Conservation (phyloP, 2,888 invertebrate genomes). For the Ichneumoninae sp. region DNA sequence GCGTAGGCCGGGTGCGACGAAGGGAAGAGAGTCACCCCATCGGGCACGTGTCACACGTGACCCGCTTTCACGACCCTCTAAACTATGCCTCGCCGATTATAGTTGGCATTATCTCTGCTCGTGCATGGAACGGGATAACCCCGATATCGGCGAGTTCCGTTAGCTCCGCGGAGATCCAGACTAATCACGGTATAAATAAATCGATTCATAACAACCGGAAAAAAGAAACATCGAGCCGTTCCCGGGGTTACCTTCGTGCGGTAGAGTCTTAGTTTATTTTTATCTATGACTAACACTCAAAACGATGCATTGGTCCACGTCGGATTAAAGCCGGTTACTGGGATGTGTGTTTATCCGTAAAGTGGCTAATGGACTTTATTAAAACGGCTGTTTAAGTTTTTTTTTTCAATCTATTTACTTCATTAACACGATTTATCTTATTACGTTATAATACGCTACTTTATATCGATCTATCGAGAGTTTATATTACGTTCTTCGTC, state of each 20-base stretch:
- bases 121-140: not conserved
- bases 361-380: not conserved
- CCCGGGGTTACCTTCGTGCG: not conserved
- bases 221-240: not conserved
- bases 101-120: not conserved
- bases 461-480: not conserved
- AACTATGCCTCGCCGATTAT: conserved; percentile 22
- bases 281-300: not conserved
- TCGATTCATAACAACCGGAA: not conserved
- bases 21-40: conserved; percentile 46
- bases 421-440: not conserved
- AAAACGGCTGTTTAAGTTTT: not conserved
- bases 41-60: conserved; percentile 52
- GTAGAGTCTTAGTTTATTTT: not conserved
- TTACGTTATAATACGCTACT: not conserved
- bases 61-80: conserved; percentile 37
- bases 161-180: not conserved
- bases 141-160: not conserved
- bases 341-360: not conserved
- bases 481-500: not conserved
- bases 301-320: not conserved
- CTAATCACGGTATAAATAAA: not conserved
- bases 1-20: conserved; percentile 22
- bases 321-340: not conserved
- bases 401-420: no score